Conservation (phyloP, 2,113 vertebrate genomes). For the Gnathonemus echidnorhynchus region DNA sequence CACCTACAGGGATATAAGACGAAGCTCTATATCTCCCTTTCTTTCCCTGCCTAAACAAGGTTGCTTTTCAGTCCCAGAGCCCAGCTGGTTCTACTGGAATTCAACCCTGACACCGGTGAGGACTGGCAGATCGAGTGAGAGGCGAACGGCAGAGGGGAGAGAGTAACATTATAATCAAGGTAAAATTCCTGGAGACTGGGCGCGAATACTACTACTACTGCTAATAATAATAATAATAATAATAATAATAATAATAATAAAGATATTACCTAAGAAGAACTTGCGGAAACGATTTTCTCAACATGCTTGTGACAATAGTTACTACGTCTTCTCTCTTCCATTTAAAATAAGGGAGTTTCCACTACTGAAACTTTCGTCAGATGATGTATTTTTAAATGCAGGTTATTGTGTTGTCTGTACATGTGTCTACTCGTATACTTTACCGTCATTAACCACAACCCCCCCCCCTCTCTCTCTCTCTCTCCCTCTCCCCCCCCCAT, state of each 20-base stretch:
- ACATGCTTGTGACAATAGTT: neutral
- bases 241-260: constrained; percentile 17
- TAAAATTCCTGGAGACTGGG: neutral
- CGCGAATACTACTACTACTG: neutral
- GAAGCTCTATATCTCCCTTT: constrained; percentile 48
- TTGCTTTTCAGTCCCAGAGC: constrained; percentile 56
- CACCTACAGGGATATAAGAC: constrained; percentile 32
- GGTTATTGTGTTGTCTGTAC: neutral
- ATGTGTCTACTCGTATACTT: constrained; percentile 22
- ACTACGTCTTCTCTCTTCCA: neutral
- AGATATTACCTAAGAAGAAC: neutral
- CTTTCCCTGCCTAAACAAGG: constrained; percentile 62
- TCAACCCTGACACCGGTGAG: constrained; percentile 50
- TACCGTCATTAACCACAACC: constrained; percentile 40
- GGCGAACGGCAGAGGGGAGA: constrained; percentile 10
- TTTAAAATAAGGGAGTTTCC: neutral
- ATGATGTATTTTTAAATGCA: neutral
- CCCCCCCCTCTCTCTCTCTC: constrained; percentile 6
- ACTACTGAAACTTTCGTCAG: neutral
- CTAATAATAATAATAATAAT: constrained; percentile 6
- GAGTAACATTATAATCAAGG: neutral
- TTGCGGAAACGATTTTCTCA: neutral
- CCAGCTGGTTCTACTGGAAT: constrained; percentile 64
- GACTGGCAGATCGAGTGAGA: constrained; percentile 31
- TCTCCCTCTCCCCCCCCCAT: constrained; percentile 18